Evolutionary conservation across 2,797 vertebrate genomes (phyloP).

Genomic region (Odontamblyopus lacepedii): DNA sequence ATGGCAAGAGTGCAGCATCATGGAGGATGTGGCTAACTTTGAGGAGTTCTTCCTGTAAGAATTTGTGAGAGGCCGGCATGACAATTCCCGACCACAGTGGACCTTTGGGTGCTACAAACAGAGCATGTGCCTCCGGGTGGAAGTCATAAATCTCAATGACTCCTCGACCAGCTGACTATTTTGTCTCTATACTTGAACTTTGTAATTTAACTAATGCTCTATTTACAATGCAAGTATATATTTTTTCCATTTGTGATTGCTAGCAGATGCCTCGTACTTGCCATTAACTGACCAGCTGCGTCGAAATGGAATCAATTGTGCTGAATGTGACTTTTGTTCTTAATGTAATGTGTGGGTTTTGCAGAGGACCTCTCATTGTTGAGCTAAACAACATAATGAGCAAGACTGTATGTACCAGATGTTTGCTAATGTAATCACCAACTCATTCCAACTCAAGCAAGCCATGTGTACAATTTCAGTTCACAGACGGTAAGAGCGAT

Average conservation of each 20-base stretch:
- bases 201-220: slow-evolving; percentile 44
- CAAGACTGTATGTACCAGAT: slow-evolving; percentile 5
- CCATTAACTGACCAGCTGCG: slow-evolving; percentile 47
- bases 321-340: slow-evolving; percentile 29
- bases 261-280: slow-evolving; percentile 34
- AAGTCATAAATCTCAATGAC: slow-evolving; percentile 55
- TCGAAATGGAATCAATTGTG: slow-evolving; percentile 23
- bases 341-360: slow-evolving; percentile 26
- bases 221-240: slow-evolving; percentile 33
- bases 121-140: slow-evolving; percentile 37
- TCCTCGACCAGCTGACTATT: slow-evolving; percentile 26
- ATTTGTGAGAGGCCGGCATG: slow-evolving; percentile 44
- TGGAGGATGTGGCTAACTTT: slow-evolving; percentile 48
- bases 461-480: background rate
- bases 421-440: slow-evolving; percentile 12
- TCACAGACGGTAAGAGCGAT: background rate
- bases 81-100: slow-evolving; percentile 54
- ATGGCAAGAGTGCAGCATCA: slow-evolving; percentile 34
- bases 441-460: background rate
- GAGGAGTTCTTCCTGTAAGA: slow-evolving; percentile 53
- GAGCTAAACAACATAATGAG: slow-evolving; percentile 4
- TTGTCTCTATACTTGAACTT: slow-evolving; percentile 26
- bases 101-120: slow-evolving; percentile 52
- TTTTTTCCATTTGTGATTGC: slow-evolving; percentile 45
- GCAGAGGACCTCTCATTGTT: slow-evolving; percentile 9